These are phyloP conservation scores for Coryphaenoides rupestris DNA, from an alignment of 2,113 vertebrate genomes.

Conservation along the genomic window DNA sequence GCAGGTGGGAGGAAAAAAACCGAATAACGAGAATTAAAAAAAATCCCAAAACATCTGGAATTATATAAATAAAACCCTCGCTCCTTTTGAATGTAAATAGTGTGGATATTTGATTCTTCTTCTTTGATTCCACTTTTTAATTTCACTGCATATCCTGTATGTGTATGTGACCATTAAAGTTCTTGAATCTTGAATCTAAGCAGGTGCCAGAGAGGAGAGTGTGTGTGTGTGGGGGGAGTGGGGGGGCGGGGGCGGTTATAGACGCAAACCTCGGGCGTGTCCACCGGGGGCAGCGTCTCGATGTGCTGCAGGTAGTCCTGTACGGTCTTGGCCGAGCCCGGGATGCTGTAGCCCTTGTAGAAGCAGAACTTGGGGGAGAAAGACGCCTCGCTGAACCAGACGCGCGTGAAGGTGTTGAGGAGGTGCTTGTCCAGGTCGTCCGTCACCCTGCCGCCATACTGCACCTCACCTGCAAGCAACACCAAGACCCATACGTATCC, in stretches of 20 bases:
- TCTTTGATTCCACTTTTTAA: too few species aligned
- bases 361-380: slow-evolving; percentile 76
- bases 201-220: too few species aligned
- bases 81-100: too few species aligned
- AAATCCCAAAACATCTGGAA: too few species aligned
- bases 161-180: too few species aligned
- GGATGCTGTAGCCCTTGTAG: slow-evolving; percentile 76
- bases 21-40: background rate
- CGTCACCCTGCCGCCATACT: slow-evolving; percentile 81
- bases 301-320: slow-evolving; percentile 77
- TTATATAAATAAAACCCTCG: too few species aligned
- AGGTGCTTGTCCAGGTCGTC: slow-evolving; percentile 81
- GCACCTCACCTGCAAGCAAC: slow-evolving; percentile 72
- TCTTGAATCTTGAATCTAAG: too few species aligned
- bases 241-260: too few species aligned
- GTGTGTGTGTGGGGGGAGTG: too few species aligned
- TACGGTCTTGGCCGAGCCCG: slow-evolving; percentile 65
- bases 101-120: too few species aligned
- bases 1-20: background rate
- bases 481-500: too few species aligned
- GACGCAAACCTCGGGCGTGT: slow-evolving; percentile 76
- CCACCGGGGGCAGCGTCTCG: slow-evolving; percentile 74
- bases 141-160: too few species aligned
- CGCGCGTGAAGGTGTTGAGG: slow-evolving; percentile 75
- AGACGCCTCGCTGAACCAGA: slow-evolving; percentile 82